Base-by-base conservation (phyloP, 2,113 vertebrate genomes). In the Meleagris gallopavo region DNA sequence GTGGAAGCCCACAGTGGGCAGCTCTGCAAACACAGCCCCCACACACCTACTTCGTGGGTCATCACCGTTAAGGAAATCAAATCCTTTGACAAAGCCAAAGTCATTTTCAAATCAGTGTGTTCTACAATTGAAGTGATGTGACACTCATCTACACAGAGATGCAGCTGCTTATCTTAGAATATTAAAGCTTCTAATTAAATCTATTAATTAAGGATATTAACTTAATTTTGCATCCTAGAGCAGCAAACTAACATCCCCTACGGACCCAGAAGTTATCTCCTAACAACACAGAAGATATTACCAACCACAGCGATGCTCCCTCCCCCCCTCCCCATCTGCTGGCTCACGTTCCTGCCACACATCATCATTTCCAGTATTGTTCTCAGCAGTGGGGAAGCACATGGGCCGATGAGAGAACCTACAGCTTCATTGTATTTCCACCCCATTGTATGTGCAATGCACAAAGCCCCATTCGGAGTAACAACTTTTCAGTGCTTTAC, bases 191-290 rank as follows among this genome's bases (percentile, higher is more conserved):
- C 66, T 60, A 66, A 72, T 17, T n/a, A 65, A 85, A 74, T 48
- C 66, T 80, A 38, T 83, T 88, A 79, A 93, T 82, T 79, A 92
- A 84, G 48, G n/a, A 45, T 69, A 67, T 69, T 75, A 62, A 38
- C 34, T 55, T 41, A 40, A 48, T 75, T n/a, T 22, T 83, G 24
- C 13, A 55, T 34, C 21, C 10, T 38, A 87, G 52, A 64, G 30
- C 75, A 71, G 65, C 73, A 78, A 86, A 81, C 73, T 73, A 45
- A 62, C 61, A 66, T 70, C 72, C 45, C 60, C 30, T 54, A 34
- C 17, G 41, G 79, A 48, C 29, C 57, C 73, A 72, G 81, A 50
- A 93, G 91, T 90, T 74, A 89, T 65, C 16, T 40, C 14, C 45
- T 93, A 73, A 69, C 71, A 93, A 87, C 36, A 50, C 27, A 61